Conservation (phyloP, 1,140 invertebrate species). For the Mylabris phalerata region DNA sequence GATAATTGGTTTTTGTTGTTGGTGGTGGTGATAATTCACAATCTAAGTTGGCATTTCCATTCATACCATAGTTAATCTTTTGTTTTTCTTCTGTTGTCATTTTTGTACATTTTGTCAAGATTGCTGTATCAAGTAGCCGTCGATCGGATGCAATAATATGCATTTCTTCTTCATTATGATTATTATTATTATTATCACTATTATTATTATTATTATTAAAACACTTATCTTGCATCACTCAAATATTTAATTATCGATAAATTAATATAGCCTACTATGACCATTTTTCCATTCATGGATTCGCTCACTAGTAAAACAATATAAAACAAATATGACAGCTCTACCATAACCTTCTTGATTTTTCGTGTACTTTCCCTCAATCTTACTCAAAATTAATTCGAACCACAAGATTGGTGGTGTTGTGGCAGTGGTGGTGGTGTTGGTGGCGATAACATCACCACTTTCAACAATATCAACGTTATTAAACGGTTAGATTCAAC, state of each 20-base stretch:
- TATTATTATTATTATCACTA: not conserved
- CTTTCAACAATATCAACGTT: conserved; percentile 18
- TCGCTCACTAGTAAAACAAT: conserved; percentile 16
- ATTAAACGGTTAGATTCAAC: conserved; percentile 19
- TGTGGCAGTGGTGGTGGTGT: no score
- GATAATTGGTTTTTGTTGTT: conserved; percentile 29
- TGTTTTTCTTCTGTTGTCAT: conserved; percentile 56
- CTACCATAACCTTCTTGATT: no score
- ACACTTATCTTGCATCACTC: no score
- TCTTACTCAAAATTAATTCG: no score
- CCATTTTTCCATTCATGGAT: no score
- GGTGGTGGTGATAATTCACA: conserved; percentile 27
- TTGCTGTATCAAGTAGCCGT: conserved; percentile 28
- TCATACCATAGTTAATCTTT: conserved; percentile 49
- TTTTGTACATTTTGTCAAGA: conserved; percentile 56
- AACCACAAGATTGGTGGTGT: not conserved
- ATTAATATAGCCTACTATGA: no score
- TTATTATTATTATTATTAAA: not conserved
- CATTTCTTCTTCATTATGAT: not conserved
- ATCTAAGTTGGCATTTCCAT: conserved; percentile 45
- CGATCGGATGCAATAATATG: conserved; percentile 24
- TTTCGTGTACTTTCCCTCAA: no score
- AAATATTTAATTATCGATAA: no score
- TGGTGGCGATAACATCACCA: no score
- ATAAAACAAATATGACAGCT: conserved; percentile 16